phyloP scores from a whole-genome alignment of 2,797 vertebrate species.

The Vespertilio murinus region DNA sequence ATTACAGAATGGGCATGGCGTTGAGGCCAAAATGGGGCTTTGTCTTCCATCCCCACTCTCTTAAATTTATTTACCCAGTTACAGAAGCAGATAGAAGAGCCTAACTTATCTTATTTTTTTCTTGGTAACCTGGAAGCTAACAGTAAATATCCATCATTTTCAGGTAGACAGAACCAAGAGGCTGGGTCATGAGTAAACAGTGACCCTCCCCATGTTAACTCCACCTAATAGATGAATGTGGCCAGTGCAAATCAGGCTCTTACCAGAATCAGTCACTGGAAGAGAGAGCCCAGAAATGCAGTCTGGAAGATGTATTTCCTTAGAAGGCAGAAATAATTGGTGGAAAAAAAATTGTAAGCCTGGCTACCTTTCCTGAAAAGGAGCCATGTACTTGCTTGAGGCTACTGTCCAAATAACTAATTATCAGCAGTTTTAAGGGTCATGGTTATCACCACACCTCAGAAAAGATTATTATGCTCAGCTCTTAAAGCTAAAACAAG shows the following conservation, averaged over 20 bases:
- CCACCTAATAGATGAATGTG: neutral
- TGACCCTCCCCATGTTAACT: neutral
- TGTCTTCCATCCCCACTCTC: neutral
- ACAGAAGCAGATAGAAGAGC: neutral
- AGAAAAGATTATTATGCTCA: slow-evolving; percentile 14
- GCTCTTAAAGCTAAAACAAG: neutral
- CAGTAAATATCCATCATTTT: neutral
- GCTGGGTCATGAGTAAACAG: neutral
- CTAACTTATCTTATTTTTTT: neutral
- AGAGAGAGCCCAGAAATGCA: neutral
- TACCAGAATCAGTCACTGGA: neutral
- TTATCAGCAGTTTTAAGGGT: slow-evolving; percentile 63
- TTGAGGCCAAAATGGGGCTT: neutral
- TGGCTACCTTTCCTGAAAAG: slow-evolving; percentile 56
- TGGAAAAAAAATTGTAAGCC: neutral
- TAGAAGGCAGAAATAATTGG: neutral
- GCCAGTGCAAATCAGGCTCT: neutral
- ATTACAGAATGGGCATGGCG: neutral
- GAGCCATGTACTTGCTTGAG: neutral
- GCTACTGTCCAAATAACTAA: slow-evolving; percentile 61
- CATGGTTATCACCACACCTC: neutral
- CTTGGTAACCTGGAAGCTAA: neutral
- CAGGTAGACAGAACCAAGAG: neutral
- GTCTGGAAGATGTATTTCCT: neutral
- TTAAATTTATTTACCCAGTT: neutral